These are phyloP conservation scores for Eriocheir sinensis DNA, from an alignment of 1,140 invertebrate species.

Conservation along the genomic window DNA sequence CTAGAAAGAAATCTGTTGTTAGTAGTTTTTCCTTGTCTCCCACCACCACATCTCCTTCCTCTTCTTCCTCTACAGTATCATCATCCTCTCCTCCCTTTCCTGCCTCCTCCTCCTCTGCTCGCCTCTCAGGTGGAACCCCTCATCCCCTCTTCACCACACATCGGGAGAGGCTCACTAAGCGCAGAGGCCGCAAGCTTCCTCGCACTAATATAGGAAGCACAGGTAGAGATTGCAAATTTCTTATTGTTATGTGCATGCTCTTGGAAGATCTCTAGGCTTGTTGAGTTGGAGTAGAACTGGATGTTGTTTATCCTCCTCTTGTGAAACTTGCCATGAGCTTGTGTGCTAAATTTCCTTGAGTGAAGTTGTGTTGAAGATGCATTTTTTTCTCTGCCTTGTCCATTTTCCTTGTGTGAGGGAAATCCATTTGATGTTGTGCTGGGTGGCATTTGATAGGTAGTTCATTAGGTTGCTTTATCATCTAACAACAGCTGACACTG, in stretches of 20 bases:
- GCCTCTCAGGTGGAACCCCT: neutral
- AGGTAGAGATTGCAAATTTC: neutral
- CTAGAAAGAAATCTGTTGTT: slow-evolving; percentile 20
- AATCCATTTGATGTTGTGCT: too few relatives aligned
- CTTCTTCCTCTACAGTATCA: neutral
- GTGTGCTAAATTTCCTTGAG: too few relatives aligned
- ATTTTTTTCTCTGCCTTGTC: too few relatives aligned
- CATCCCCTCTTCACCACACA: slow-evolving; percentile 16
- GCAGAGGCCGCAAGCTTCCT: slow-evolving; percentile 48
- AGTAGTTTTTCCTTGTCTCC: slow-evolving; percentile 6
- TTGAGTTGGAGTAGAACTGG: neutral
- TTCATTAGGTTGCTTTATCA: too few relatives aligned
- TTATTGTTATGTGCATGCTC: neutral
- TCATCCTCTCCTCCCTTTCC: neutral
- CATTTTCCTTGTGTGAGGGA: too few relatives aligned
- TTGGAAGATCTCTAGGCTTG: neutral
- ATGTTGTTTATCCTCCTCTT: neutral
- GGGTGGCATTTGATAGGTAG: too few relatives aligned
- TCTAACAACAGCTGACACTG: too few relatives aligned
- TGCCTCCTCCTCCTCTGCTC: slow-evolving; percentile 30
- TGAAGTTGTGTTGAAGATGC: too few relatives aligned
- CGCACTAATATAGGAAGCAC: slow-evolving; percentile 38
- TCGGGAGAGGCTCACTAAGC: slow-evolving; percentile 37
- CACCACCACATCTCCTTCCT: neutral
- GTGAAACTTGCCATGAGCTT: neutral